These are phyloP conservation scores for Sorex maritimensis DNA, from an alignment of 2,797 vertebrate genomes.

Conservation along the genomic window DNA sequence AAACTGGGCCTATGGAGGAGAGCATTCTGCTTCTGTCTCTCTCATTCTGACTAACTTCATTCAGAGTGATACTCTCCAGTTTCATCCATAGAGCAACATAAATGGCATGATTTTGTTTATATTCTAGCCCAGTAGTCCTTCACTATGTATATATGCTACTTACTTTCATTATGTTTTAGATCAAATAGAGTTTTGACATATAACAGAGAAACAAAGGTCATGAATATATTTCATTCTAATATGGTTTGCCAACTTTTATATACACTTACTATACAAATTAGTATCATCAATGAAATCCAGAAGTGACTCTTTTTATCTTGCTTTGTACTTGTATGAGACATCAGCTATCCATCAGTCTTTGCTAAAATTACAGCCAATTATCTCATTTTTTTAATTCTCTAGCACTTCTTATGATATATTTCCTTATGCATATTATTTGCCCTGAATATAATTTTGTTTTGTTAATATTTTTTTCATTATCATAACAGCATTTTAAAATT, in stretches of 20 bases:
- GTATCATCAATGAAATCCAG: background rate
- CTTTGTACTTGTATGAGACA: background rate
- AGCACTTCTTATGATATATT: background rate
- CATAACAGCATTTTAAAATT: background rate
- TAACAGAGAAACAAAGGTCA: background rate
- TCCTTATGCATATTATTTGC: background rate
- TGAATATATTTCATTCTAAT: background rate
- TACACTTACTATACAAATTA: background rate
- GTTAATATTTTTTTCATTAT: background rate
- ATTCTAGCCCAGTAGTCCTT: too few species aligned
- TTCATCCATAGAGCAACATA: too few species aligned
- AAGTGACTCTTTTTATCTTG: background rate
- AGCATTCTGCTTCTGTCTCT: too few species aligned
- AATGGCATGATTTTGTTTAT: too few species aligned
- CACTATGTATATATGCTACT: too few species aligned
- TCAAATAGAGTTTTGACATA: background rate
- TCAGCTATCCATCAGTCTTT: background rate
- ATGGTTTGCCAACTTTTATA: background rate
- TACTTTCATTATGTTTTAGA: background rate
- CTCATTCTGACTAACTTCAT: too few species aligned
- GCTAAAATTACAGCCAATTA: conserved; percentile 10
- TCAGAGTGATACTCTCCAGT: too few species aligned
- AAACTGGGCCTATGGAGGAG: too few species aligned
- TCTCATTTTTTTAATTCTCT: background rate
- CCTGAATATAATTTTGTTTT: background rate